phyloP scores from a whole-genome alignment of 2,113 vertebrate species.

The Coptodon bakossiorum region DNA sequence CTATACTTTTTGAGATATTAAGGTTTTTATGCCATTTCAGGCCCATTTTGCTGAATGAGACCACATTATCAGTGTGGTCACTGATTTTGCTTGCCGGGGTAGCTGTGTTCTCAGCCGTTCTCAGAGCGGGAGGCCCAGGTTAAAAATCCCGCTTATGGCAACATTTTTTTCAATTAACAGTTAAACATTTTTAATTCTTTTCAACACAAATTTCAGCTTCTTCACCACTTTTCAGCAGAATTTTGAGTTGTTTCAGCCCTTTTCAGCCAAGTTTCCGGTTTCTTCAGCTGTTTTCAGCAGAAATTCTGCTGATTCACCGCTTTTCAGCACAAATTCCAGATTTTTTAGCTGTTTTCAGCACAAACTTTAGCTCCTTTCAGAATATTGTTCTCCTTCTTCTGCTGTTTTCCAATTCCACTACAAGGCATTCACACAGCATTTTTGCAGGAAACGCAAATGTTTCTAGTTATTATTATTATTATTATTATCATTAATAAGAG shows the following conservation, averaged over 20 bases:
- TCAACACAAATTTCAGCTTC: background rate
- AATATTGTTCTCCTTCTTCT: background rate
- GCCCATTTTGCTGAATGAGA: background rate
- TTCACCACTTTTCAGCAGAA: background rate
- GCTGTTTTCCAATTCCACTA: background rate
- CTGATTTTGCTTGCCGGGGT: rapidly evolving
- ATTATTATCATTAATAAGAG: background rate
- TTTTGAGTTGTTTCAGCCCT: background rate
- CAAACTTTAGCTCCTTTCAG: background rate
- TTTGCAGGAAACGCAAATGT: background rate
- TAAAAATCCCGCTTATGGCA: background rate
- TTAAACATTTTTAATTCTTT: background rate
- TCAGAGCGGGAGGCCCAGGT: rapidly evolving
- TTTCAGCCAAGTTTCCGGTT: background rate
- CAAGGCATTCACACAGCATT: background rate
- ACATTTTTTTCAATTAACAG: background rate
- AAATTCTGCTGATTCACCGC: background rate
- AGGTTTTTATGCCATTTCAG: background rate
- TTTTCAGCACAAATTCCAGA: background rate
- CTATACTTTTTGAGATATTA: background rate
- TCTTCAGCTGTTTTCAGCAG: background rate
- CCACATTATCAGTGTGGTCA: background rate
- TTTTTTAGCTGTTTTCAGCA: background rate
- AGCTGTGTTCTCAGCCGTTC: rapidly evolving
- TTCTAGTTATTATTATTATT: rapidly evolving